These are phyloP conservation scores for Matsumurasca onukii DNA, from an alignment of 1,140 invertebrate species.

Conservation along the genomic window DNA sequence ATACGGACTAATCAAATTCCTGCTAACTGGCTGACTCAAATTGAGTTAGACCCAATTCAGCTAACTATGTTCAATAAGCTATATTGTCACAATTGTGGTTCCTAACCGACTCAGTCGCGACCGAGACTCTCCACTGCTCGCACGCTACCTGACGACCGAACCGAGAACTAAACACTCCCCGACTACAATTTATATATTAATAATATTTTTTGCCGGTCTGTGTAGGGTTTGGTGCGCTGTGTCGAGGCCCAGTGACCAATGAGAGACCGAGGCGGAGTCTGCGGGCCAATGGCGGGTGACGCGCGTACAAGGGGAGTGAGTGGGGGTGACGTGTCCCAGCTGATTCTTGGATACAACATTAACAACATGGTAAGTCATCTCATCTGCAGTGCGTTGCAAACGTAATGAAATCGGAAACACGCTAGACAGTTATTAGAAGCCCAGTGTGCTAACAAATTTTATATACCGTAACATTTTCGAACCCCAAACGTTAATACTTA, in stretches of 20 bases:
- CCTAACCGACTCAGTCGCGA: conserved; percentile 11
- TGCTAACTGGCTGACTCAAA: conserved; percentile 26
- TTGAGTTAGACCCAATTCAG: conserved; percentile 31
- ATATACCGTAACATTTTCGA: too few species aligned
- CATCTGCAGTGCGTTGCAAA: too few species aligned
- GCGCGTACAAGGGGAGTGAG: not conserved
- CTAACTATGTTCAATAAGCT: conserved; percentile 29
- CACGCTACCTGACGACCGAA: conserved; percentile 1
- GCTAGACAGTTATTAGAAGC: too few species aligned
- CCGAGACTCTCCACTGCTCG: not conserved
- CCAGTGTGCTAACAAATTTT: too few species aligned
- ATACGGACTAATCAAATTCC: conserved; percentile 27
- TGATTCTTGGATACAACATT: too few species aligned
- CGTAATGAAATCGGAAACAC: too few species aligned
- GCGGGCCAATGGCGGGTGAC: conserved; percentile 12
- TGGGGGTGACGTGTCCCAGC: not conserved
- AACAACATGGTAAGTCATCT: too few species aligned
- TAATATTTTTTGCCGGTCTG: conserved; percentile 28
- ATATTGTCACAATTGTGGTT: conserved; percentile 28
- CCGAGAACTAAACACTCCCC: not conserved
- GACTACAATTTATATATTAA: conserved; percentile 29
- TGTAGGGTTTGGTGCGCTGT: not conserved
- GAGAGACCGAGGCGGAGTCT: conserved; percentile 11
- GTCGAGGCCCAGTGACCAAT: not conserved
- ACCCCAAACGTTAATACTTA: too few species aligned